A percentile compares a stretch with the other conserved stretches of the same genome.
These are phyloP conservation scores for Ichneumon xanthorius DNA, from an alignment of 2,888 invertebrate genomes.

Conservation along the genomic window DNA sequence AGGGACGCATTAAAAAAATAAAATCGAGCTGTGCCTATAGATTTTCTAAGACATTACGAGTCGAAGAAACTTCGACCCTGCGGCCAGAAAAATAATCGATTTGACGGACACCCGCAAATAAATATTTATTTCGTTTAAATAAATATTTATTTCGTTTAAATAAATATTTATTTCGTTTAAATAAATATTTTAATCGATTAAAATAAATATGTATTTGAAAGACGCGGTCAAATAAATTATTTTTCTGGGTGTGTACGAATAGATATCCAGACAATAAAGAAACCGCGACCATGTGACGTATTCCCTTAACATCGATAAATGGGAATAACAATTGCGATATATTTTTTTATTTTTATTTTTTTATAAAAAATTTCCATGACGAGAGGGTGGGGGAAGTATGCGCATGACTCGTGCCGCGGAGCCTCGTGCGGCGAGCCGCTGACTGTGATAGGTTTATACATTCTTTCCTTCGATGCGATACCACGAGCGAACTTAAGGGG, in stretches of 20 bases:
- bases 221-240: background rate
- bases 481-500: slow-evolving; percentile 43
- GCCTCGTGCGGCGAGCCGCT: slow-evolving; percentile 77
- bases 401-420: slow-evolving; percentile 51
- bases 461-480: slow-evolving; percentile 73
- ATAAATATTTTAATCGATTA: no score
- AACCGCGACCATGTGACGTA: no score
- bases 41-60: no score
- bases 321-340: slow-evolving; percentile 4
- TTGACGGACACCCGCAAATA: background rate
- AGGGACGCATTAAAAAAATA: no score
- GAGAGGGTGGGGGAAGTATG: background rate
- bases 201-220: no score
- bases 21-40: no score
- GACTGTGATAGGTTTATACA: slow-evolving; percentile 83
- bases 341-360: background rate
- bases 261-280: no score
- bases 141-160: no score
- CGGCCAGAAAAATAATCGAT: slow-evolving; percentile 18
- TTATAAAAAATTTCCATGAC: background rate
- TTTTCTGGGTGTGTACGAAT: background rate
- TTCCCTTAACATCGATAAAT: background rate
- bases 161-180: no score
- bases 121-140: no score
- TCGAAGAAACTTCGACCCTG: slow-evolving; percentile 6